phyloP scores from a whole-genome alignment of 1,140 invertebrate species.

The Scylla paramamosain region DNA sequence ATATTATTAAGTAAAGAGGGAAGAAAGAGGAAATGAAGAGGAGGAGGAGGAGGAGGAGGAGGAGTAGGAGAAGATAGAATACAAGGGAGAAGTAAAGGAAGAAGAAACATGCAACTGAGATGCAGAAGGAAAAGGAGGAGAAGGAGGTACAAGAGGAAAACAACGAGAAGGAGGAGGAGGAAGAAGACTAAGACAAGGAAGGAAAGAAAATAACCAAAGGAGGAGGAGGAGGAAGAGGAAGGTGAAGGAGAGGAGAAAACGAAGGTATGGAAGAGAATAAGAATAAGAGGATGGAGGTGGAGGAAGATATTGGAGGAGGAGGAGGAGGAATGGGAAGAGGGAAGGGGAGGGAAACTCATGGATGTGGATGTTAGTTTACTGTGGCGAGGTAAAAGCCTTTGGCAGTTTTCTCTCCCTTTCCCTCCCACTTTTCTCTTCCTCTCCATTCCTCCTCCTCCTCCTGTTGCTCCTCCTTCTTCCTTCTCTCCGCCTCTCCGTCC shows the following conservation, averaged over 20 bases:
- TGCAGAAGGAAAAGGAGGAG: too few species aligned
- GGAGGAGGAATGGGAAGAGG: not conserved
- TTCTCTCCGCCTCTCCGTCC: not conserved
- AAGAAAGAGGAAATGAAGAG: too few species aligned
- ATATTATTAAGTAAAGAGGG: too few species aligned
- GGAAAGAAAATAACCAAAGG: not conserved
- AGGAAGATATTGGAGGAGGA: not conserved
- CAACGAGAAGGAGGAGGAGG: too few species aligned
- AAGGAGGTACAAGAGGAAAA: too few species aligned
- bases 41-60: too few species aligned
- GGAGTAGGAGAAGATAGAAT: too few species aligned
- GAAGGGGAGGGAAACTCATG: not conserved
- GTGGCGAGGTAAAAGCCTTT: not conserved
- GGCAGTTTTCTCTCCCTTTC: not conserved
- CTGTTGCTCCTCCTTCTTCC: not conserved
- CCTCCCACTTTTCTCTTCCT: not conserved
- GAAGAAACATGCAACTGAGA: too few species aligned
- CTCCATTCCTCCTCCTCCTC: not conserved
- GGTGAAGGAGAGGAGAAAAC: not conserved
- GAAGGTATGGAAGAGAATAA: not conserved
- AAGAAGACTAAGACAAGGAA: not conserved
- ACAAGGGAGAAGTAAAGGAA: too few species aligned
- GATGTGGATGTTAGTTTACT: conserved; percentile 9
- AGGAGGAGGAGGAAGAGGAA: not conserved
- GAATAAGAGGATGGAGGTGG: not conserved